Evolutionary conservation across 2,113 vertebrate species (phyloP), one percentile per base, ranked within the genome.

Genomic region (Lucifuga dentata): DNA sequence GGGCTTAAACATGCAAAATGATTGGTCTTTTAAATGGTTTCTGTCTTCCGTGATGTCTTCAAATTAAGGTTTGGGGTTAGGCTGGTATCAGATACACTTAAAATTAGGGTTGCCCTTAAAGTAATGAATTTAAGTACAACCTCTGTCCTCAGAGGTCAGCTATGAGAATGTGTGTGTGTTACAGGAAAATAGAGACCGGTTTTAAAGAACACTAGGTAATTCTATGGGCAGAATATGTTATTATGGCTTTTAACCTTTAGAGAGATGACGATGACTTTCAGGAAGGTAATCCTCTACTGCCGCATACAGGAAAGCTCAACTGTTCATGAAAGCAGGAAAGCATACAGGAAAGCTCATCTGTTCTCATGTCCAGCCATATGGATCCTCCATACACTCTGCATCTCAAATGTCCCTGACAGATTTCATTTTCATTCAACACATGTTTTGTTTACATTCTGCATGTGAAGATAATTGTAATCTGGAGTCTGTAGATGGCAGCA

Each of bases 401-500:
- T 74, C 62, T 41, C 6, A 2, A 60, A 35, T 19, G 12, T 16
- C 40, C 60, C 60, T 38, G 33, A 17, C 32, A 51, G 45, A 24
- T 70, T 70, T 79, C 55, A 50, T 67, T 86, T 73, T 43, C 58
- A 73, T 61, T 64, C 70, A 62, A 46, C 44, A 50, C 55, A 55
- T 40, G 9, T 4, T 45, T 16, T 80, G 75, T 84, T 67, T 77
- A 58, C 55, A 11, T 63, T 63, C 46, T 56, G 69, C 35, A 15
- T 29, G 48, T 36, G 29, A 17, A 26, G 32, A 49, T 35, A 68
- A 55, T 77, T 83, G 73, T 78, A 73, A 78, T 61, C 53, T 59
- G 5, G 44, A 38, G 83, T 86, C 83, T 85, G 78, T 86, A 88
- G 83, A 78, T 86, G 88, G 86, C 86, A 87, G 83, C 83, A 87